Percentiles rank a stretch among this genome's conserved stretches.
Conservation (phyloP, 2,888 invertebrate species). For the Aphidius colemani region DNA sequence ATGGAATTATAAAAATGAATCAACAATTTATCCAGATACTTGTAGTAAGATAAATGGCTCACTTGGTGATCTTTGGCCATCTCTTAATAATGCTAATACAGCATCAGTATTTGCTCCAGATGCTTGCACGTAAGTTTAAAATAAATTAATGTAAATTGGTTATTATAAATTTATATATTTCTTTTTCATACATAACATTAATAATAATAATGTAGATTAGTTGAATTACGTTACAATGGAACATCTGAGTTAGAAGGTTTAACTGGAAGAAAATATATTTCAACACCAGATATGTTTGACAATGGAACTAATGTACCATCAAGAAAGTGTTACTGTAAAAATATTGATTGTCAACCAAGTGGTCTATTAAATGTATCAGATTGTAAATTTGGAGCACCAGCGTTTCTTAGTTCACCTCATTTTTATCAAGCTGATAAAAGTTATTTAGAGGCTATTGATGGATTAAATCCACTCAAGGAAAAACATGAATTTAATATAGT, state of each 20-base stretch:
- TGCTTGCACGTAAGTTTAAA: constrained; percentile 72
- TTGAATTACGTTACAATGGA: constrained; percentile 55
- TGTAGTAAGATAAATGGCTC: constrained; percentile 76
- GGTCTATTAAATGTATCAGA: constrained; percentile 76
- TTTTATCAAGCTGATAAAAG: constrained; percentile 75
- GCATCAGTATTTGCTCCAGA: constrained; percentile 76
- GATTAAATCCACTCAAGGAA: constrained; percentile 68
- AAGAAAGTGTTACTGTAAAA: constrained; percentile 72
- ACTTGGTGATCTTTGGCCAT: constrained; percentile 82
- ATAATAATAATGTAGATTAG: constrained; percentile 49
- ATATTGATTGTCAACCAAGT: constrained; percentile 58
- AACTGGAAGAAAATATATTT: constrained; percentile 64
- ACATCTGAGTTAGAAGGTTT: constrained; percentile 60
- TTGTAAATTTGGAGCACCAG: constrained; percentile 82
- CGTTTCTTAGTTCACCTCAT: constrained; percentile 81
- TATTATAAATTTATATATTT: neutral
- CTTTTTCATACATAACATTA: neutral
- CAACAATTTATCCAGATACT: constrained; percentile 64
- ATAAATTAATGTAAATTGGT: neutral
- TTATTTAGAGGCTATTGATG: constrained; percentile 69
- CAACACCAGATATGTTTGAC: constrained; percentile 71
- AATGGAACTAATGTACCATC: constrained; percentile 69
- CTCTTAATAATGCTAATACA: constrained; percentile 64
- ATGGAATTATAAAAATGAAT: constrained; percentile 71
- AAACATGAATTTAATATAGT: constrained; percentile 70